Percentiles rank a stretch among this genome's conserved stretches.
phyloP scores from a whole-genome alignment of 1,140 invertebrate species.

The Branchinecta lynchi region DNA sequence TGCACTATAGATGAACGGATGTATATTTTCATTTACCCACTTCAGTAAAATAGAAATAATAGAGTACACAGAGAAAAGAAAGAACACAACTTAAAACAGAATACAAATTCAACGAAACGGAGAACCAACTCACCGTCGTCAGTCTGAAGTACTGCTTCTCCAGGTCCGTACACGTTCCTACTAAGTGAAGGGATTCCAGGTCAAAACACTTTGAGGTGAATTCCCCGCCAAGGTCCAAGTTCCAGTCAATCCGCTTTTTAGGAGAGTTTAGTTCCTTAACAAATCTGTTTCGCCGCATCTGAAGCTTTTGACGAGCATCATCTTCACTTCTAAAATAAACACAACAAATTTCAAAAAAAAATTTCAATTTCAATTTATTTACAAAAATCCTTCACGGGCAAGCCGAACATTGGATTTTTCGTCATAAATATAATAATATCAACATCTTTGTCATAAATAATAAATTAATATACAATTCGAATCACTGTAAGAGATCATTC shows the following conservation, averaged over 20 bases:
- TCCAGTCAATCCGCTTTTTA: conserved; percentile 27
- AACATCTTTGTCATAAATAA: no score
- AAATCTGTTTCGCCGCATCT: conserved; percentile 64
- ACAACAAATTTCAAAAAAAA: not conserved
- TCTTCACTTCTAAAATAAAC: conserved; percentile 1
- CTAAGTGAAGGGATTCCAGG: conserved; percentile 67
- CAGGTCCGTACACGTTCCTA: conserved; percentile 77
- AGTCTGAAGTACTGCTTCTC: conserved; percentile 89
- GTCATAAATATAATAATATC: no score
- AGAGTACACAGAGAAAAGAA: no score
- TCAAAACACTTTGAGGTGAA: conserved; percentile 48
- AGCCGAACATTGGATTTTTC: not conserved
- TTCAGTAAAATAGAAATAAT: no score
- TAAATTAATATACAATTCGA: no score
- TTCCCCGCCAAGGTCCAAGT: conserved; percentile 36
- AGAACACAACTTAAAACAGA: no score
- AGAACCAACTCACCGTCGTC: conserved; percentile 47
- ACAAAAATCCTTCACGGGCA: not conserved
- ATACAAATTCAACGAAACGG: no score
- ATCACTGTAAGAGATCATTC: no score
- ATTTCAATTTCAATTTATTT: not conserved
- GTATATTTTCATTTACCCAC: no score
- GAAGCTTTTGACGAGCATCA: conserved; percentile 29
- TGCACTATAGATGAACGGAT: no score
- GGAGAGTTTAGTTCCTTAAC: conserved; percentile 23